phyloP scores from a whole-genome alignment of 2,888 invertebrate species.

The Chaitophorus viminalis region DNA sequence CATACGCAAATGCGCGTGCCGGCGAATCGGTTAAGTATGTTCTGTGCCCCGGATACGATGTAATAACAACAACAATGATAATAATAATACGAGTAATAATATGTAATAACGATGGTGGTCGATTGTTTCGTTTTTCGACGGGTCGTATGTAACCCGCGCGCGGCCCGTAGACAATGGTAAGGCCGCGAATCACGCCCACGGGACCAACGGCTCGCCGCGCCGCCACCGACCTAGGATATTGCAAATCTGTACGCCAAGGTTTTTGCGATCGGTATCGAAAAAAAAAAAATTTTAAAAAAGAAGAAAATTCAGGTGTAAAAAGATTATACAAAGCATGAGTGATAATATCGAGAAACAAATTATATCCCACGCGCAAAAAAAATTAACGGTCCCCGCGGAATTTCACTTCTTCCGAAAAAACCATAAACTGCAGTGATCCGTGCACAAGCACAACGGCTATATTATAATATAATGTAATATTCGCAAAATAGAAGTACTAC shows the following conservation, averaged over 20 bases:
- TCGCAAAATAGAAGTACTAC: no score
- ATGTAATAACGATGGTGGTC: constrained; percentile 14
- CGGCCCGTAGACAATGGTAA: constrained; percentile 39
- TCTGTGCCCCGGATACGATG: constrained; percentile 14
- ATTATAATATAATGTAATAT: no score
- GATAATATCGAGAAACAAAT: background rate
- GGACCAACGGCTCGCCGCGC: constrained; percentile 21
- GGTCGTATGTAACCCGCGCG: background rate
- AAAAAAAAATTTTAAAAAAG: constrained; percentile 19
- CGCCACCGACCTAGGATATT: constrained; percentile 26
- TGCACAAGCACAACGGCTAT: no score
- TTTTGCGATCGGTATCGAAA: background rate
- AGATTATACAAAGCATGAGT: background rate
- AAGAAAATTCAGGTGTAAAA: background rate
- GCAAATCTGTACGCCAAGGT: constrained; percentile 45
- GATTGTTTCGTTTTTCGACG: constrained; percentile 33
- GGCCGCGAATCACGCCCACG: constrained; percentile 46
- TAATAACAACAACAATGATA: background rate
- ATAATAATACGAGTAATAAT: background rate
- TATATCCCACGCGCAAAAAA: background rate
- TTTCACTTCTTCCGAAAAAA: background rate
- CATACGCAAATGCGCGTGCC: background rate
- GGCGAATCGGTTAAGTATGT: background rate
- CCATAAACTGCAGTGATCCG: no score
- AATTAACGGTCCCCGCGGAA: background rate